Conservation (phyloP, 2,888 invertebrate species). For the Zygogramma bicolorata region DNA sequence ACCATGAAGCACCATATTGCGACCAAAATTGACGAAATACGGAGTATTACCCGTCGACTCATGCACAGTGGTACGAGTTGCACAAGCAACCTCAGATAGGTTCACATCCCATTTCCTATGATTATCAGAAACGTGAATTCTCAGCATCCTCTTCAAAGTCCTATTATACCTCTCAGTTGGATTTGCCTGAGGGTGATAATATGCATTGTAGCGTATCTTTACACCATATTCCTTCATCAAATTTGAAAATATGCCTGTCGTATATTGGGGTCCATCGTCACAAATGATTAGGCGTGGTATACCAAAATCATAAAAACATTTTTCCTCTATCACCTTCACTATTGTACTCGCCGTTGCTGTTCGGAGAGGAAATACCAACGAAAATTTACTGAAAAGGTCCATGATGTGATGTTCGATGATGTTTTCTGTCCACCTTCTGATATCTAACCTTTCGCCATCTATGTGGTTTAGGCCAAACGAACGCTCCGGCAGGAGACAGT, state of each 20-base stretch:
- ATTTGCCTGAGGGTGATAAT: no score
- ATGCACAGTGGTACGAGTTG: conserved; percentile 15
- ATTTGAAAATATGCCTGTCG: neutral
- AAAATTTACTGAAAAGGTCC: conserved; percentile 33
- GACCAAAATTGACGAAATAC: conserved; percentile 33
- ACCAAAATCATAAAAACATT: conserved; percentile 44
- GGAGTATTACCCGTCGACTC: no score
- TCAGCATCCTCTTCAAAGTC: conserved; percentile 8
- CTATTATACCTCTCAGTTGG: conserved; percentile 17
- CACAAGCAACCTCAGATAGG: conserved; percentile 24
- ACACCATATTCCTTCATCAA: conserved; percentile 5
- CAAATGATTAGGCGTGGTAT: conserved; percentile 16
- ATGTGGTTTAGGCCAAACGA: no score
- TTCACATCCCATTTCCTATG: conserved; percentile 30
- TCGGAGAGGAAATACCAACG: conserved; percentile 26
- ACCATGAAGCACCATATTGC: conserved; percentile 10
- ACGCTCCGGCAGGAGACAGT: no score
- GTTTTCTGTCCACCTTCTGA: no score
- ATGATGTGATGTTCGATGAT: no score
- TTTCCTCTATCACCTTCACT: no score
- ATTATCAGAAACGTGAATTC: conserved; percentile 24
- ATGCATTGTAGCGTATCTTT: no score
- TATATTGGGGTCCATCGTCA: conserved; percentile 49
- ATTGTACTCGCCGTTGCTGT: conserved; percentile 30
- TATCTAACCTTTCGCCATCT: no score